Evolutionary conservation across 53 echinoderm and acorn worm species (phyloP), one percentile per base, ranked within the genome.

Genomic region (Crossaster papposus): DNA sequence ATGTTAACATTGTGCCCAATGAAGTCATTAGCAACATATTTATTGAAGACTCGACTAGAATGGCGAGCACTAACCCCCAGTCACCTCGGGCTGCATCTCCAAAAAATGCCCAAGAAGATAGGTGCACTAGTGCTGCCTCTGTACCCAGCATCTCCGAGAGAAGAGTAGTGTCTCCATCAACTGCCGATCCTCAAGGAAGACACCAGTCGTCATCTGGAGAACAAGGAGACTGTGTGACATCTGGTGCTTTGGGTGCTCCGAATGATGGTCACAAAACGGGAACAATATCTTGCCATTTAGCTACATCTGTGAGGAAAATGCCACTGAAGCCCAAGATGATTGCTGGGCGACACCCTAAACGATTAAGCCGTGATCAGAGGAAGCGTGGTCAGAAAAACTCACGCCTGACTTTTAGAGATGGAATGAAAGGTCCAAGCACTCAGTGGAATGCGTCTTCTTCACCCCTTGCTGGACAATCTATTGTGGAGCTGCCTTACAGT

Each of bases 361-460:
- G 68, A n/a, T 68, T 68, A 68, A 68, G 68, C 68, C 24, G 28
- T 28, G 28, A 4, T 37, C 20, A 51, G 18, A 50, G 72, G 84
- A 83, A 51, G 30, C 28, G 9, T 3, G 70, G 30, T 17, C 53
- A 1, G 30, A 36, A 37, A n/a, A 65, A 28, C 33, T 17, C 24
- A 36, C 24, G 24, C 26, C 37, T 65, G n/a, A 68, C 22, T 8
- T 33, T 14, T 15, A 72, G 35, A 8, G 84, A 29, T 51, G 51
- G 70, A 51, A 24, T 18, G 2, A 44, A 72, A 65, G 26, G 55
- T 55, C 24, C 31, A 26, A 52, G 13, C 83, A 15, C 31, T 14
- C 80, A 33, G 14, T 80, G 80, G 80, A 54, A 33, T 58, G 80
- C n/a, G 58, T 20, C 80, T 15, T 20, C 80, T 15, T 30, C 24